Base-by-base conservation (phyloP, 2,797 vertebrate species). In the Molothrus aeneus region DNA sequence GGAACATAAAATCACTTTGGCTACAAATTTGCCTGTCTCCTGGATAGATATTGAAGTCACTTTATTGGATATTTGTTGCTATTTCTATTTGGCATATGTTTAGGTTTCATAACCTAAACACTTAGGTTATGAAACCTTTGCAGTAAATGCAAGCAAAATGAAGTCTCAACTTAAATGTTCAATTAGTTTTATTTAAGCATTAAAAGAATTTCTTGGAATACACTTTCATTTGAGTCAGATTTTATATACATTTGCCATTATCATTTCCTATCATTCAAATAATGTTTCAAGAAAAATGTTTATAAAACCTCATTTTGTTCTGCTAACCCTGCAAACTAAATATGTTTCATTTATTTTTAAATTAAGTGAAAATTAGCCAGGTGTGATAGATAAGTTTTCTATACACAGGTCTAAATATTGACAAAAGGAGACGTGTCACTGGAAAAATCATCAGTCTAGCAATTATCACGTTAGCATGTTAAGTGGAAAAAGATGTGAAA, bases 351-450 rank as follows among this genome's bases (percentile, higher is more conserved):
- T 98, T 98, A 98, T 98, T 98, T 98, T 98, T 98, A 98, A 98
- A 97, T 97, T 97, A 98, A 98, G 97, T 97, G 97, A 98, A 98
- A 98, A 98, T 98, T 98, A 98, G 92, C 98, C 98, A 98, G 98
- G 97, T 98, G 98, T 98, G 98, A 98, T 97, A 98, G 97, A 97
- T 98, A 98, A 98, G 97, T 97, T 98, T 98, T 98, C 97, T 97
- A 97, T 97, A 98, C 98, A 98, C 97, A 97, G 98, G 97, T 98
- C 97, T 98, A 98, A 98, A 98, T 98, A 98, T 98, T 98, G 98
- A 98, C 98, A 98, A 98, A 98, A 95, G 96, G 96, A 98, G 95
- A 98, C 48, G 70, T 98, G 97, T 98, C 97, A 98, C 97, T 97
- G 97, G 97, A 98, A 98, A 98, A 98, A 98, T 97, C 97, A 98